Percentiles rank a stretch among this genome's conserved stretches.
Evolutionary conservation across 2,888 invertebrate species (phyloP).

Genomic region (Troides oblongomaculatus): DNA sequence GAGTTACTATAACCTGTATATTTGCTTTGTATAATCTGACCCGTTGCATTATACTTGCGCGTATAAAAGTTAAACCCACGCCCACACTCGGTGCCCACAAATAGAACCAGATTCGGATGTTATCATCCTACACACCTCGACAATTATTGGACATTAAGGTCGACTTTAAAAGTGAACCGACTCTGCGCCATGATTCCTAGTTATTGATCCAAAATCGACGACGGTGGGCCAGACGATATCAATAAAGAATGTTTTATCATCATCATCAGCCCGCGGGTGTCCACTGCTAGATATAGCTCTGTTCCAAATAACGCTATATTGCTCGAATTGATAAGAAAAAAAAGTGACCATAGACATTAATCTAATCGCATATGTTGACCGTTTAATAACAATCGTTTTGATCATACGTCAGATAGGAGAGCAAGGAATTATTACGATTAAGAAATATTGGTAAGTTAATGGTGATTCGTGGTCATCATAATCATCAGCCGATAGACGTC

Average conservation of each 20-base stretch:
- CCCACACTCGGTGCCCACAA: conserved; percentile 9
- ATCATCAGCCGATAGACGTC: no score
- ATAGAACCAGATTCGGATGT: background rate
- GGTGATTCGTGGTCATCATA: conserved; percentile 44
- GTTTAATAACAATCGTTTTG: background rate
- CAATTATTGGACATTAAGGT: conserved; percentile 26
- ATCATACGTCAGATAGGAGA: conserved; percentile 6
- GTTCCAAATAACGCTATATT: no score
- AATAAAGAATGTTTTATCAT: no score
- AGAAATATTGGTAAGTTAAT: conserved; percentile 55
- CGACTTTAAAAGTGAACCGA: conserved; percentile 18
- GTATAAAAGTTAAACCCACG: conserved; percentile 1
- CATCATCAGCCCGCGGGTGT: no score
- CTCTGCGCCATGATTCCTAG: background rate
- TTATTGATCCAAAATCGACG: background rate
- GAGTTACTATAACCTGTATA: no score
- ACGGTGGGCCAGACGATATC: background rate
- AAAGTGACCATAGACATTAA: no score
- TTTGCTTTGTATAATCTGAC: no score
- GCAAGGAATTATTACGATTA: conserved; percentile 32
- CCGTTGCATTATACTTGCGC: no score
- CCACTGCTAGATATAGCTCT: no score
- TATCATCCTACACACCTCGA: conserved; percentile 20
- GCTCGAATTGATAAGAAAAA: no score
- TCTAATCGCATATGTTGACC: no score